Evolutionary conservation across 1,140 invertebrate genomes (phyloP).

Genomic region (Scaptodrosophila lebanonensis): DNA sequence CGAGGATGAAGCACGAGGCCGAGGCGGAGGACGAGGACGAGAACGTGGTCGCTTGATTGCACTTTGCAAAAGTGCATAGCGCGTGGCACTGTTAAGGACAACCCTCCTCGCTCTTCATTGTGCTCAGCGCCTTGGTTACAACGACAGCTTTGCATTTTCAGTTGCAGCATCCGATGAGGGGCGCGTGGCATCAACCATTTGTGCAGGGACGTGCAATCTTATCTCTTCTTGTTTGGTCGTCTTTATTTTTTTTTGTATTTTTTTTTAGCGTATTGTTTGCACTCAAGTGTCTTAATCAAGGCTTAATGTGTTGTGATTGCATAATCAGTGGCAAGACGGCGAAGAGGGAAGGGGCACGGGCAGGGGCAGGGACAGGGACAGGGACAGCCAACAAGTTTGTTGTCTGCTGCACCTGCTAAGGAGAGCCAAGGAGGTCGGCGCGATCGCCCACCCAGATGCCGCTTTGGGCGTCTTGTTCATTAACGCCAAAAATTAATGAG

Average conservation of each 20-base stretch:
- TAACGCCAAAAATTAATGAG: constrained; percentile 62
- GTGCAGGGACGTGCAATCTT: neutral
- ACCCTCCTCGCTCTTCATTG: too few relatives aligned
- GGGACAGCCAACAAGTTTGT: neutral
- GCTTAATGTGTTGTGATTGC: constrained; percentile 65
- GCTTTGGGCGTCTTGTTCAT: constrained; percentile 46
- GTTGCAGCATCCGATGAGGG: constrained; percentile 1
- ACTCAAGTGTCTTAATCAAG: constrained; percentile 56
- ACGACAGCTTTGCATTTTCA: constrained; percentile 23
- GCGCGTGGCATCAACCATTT: neutral
- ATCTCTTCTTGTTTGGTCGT: neutral
- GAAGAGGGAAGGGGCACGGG: neutral
- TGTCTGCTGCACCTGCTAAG: neutral
- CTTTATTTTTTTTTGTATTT: constrained; percentile 1
- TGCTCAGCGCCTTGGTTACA: too few relatives aligned
- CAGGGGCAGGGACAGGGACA: constrained; percentile 1
- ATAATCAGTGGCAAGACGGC: constrained; percentile 28
- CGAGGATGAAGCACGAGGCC: neutral
- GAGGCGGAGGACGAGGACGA: neutral
- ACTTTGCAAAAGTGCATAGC: constrained; percentile 24
- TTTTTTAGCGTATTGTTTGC: neutral
- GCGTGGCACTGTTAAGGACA: constrained; percentile 24
- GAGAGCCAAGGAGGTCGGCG: neutral
- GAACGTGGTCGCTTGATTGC: constrained; percentile 18
- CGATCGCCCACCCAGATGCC: constrained; percentile 36